These are phyloP conservation scores for Prunella strophiata DNA, from an alignment of 2,797 vertebrate genomes.

Conservation along the genomic window DNA sequence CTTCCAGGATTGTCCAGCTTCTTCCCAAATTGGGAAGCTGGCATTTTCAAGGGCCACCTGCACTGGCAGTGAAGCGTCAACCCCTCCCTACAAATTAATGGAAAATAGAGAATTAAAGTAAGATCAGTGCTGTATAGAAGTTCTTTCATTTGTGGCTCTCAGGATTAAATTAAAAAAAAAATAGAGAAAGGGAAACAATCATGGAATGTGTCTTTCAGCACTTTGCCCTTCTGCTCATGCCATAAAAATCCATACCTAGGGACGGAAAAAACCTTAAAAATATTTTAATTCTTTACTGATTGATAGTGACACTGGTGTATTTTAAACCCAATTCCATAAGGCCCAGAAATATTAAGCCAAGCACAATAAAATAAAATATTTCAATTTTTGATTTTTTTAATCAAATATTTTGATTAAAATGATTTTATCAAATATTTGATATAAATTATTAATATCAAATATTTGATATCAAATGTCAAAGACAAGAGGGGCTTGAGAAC, in stretches of 20 bases:
- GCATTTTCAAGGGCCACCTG: not conserved
- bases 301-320: accelerated
- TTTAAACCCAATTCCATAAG: not conserved
- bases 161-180: not conserved
- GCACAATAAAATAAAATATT: not conserved
- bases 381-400: not conserved
- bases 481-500: not conserved
- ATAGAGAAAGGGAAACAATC: not conserved
- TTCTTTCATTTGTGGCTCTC: not conserved
- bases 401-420: not conserved
- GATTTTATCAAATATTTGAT: not conserved
- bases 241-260: not conserved
- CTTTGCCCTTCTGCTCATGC: not conserved
- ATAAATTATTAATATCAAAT: not conserved
- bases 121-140: not conserved
- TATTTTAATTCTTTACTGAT: too few relatives aligned
- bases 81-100: accelerated
- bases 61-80: not conserved
- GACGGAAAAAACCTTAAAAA: not conserved
- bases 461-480: not conserved
- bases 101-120: not conserved
- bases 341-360: not conserved
- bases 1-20: not conserved
- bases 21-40: not conserved
- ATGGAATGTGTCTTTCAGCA: not conserved